Evolutionary conservation across 2,113 vertebrate genomes (phyloP), one percentile per base, ranked within the genome.

Genomic region (Callopanchax toddi): DNA sequence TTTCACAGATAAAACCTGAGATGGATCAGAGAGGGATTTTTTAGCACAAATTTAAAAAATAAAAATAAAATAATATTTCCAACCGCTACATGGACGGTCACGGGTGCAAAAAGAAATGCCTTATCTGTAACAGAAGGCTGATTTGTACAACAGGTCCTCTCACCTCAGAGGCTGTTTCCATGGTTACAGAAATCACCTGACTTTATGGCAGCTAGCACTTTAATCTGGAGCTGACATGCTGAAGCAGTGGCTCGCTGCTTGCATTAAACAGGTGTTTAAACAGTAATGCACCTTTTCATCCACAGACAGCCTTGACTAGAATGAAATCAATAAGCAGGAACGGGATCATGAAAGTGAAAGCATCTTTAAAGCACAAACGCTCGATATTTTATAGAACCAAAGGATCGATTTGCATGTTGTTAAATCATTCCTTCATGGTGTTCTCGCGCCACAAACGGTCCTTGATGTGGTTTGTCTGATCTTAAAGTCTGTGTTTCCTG

Each of bases 261-360:
- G 29, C 29, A 32, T 32, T 32, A 32, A 32, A 32, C 10, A 32
- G 29, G 29, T 32, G 29, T 32, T 32, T 32, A 32, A 32, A 32
- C 29, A 9, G 29, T 32, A 9, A 32, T 32, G 29, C 29, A 32
- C 29, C 29, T 32, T 32, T 32, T 32, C 10, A 32, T 32, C 29
- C 10, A 32, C 29, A 32, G 29, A 32, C 29, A 9, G 29, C 5
- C 0, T 48, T 2, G 15, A 17, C 13, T 25, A 10, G 15, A 8
- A 11, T 12, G n/a, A 54, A 55, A 55, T 40, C 36, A 55, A 55
- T 21, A 11, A 55, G 53, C 36, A 12, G 13, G 11, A 56, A 13
- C 16, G 25, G 4, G 21, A 22, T 48, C 45, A 13, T 48, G 45
- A 48, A 23, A 48, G 45, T 6, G 15, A 48, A 48, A 32, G 29